A percentile compares a stretch with the other conserved stretches of the same genome.
phyloP scores from a whole-genome alignment of 2,797 vertebrate genomes.

The Thalassophryne amazonica region DNA sequence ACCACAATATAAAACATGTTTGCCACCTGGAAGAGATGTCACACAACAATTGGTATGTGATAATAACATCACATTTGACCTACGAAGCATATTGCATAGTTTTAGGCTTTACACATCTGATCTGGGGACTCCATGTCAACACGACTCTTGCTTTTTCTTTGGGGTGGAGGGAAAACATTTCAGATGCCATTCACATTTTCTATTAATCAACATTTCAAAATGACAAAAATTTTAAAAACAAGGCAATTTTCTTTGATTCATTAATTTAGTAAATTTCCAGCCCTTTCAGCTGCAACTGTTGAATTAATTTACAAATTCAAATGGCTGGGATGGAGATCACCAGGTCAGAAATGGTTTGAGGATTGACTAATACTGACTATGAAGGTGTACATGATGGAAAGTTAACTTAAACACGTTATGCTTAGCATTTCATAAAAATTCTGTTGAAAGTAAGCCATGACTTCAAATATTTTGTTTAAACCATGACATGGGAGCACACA shows the following conservation, averaged over 20 bases:
- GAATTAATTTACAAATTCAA: not conserved
- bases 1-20: slow-evolving; percentile 99
- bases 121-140: slow-evolving; percentile 5
- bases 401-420: no score
- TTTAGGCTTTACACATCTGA: not conserved
- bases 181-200: not conserved
- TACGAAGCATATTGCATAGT: not conserved
- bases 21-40: slow-evolving; percentile 84
- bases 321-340: slow-evolving; percentile 7
- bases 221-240: not conserved
- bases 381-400: not conserved
- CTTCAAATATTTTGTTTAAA: not conserved
- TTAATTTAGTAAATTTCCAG: not conserved
- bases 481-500: not conserved
- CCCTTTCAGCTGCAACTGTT: not conserved
- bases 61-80: not conserved
- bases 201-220: not conserved
- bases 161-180: not conserved
- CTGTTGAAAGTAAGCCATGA: not conserved
- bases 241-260: not conserved
- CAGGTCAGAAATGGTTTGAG: slow-evolving; percentile 3
- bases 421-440: not conserved
- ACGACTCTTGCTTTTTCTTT: not conserved
- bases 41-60: not conserved
- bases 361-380: not conserved